Evolutionary conservation across 2,888 invertebrate genomes (phyloP).

Genomic region (Dryadula phaetusa): DNA sequence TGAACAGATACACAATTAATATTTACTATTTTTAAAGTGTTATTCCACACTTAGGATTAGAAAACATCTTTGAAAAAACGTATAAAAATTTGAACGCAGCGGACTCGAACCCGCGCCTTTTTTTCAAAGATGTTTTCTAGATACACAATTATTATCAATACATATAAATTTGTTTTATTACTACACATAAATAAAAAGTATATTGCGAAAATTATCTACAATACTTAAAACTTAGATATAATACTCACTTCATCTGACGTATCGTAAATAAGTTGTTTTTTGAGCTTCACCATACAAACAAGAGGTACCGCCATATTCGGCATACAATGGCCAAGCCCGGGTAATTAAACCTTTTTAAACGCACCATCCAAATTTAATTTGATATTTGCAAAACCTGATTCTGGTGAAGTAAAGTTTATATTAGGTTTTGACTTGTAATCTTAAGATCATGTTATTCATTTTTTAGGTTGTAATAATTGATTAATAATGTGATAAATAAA

Average conservation of each 20-base stretch:
- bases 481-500: too few species aligned
- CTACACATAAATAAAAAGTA: too few species aligned
- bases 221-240: conserved; percentile 3
- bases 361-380: conserved; percentile 4
- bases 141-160: too few species aligned
- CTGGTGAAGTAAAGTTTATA: background rate
- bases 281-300: conserved; percentile 15
- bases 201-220: too few species aligned
- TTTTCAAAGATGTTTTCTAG: too few species aligned
- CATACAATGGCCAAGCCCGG: conserved; percentile 12
- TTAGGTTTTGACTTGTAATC: background rate
- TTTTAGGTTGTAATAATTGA: background rate
- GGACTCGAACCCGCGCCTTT: too few species aligned
- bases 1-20: too few species aligned
- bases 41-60: too few species aligned
- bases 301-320: conserved; percentile 6
- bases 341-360: conserved; percentile 24
- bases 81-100: too few species aligned
- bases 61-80: too few species aligned
- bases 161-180: too few species aligned
- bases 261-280: conserved; percentile 21
- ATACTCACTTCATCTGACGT: background rate
- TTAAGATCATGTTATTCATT: background rate
- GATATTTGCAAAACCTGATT: conserved; percentile 21
- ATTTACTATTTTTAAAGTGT: too few species aligned